Percentiles rank a stretch among this genome's conserved stretches.
Evolutionary conservation across 2,113 vertebrate genomes (phyloP).

Genomic region (Protobothrops mucrosquamatus): DNA sequence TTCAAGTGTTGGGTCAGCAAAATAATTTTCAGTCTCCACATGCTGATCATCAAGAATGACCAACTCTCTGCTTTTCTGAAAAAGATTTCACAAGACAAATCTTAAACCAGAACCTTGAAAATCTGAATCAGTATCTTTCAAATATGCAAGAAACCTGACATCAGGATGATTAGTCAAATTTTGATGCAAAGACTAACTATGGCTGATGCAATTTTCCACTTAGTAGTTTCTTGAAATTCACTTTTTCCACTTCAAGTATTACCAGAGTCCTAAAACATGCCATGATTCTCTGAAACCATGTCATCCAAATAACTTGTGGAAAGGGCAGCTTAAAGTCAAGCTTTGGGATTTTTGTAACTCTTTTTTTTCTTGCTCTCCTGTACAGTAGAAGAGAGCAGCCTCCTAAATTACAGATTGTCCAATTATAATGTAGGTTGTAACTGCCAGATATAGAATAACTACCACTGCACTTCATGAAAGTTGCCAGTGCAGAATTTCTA

Average conservation of each 20-base stretch:
- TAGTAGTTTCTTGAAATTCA: constrained; percentile 12
- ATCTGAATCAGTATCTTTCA: background rate
- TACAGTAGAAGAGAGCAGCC: background rate
- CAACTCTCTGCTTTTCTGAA: background rate
- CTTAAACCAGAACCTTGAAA: background rate
- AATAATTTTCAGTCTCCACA: background rate
- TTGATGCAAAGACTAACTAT: background rate
- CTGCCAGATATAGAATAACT: background rate
- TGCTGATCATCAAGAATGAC: background rate
- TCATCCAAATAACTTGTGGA: background rate
- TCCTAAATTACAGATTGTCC: background rate
- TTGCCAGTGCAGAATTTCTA: background rate
- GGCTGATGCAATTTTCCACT: constrained; percentile 16
- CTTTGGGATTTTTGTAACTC: background rate
- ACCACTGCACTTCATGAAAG: background rate
- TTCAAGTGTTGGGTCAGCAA: background rate
- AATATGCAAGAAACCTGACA: background rate
- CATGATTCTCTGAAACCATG: background rate
- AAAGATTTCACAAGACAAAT: background rate
- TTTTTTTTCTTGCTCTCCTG: background rate
- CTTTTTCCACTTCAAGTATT: background rate
- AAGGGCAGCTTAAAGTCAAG: constrained; percentile 2
- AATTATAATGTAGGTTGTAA: background rate
- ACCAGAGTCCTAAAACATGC: background rate
- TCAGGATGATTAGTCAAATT: background rate